A percentile compares a stretch with the other conserved stretches of the same genome.
Conservation (phyloP, 2,888 invertebrate genomes). For the Stenolophus ochropezus region DNA sequence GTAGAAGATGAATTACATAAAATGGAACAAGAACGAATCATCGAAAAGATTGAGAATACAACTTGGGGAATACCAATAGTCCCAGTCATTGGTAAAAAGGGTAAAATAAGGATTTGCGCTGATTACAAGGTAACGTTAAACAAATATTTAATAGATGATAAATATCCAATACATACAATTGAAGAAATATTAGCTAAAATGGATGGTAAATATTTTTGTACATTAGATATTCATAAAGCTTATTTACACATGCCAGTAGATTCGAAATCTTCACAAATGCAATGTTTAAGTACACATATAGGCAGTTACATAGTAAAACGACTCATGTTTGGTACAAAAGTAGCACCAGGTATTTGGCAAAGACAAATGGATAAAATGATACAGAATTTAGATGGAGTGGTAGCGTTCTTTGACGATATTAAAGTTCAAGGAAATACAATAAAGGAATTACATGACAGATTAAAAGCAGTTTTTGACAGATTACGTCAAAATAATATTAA, state of each 20-base stretch:
- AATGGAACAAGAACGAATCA: neutral
- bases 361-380: slow-evolving; percentile 65
- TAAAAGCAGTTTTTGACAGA: slow-evolving; percentile 5
- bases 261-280: slow-evolving; percentile 36
- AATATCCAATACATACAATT: slow-evolving; percentile 66
- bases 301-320: slow-evolving; percentile 44
- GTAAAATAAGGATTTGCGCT: slow-evolving; percentile 63
- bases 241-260: slow-evolving; percentile 57
- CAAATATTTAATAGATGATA: slow-evolving; percentile 53
- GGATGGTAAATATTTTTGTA: slow-evolving; percentile 60
- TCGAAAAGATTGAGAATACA: neutral
- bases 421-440: slow-evolving; percentile 61
- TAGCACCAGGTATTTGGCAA: slow-evolving; percentile 65
- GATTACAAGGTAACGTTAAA: slow-evolving; percentile 61
- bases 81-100: slow-evolving; percentile 62
- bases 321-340: slow-evolving; percentile 62
- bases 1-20: no score
- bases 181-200: slow-evolving; percentile 61
- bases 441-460: neutral
- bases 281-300: slow-evolving; percentile 56
- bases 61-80: slow-evolving; percentile 63
- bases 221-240: slow-evolving; percentile 58
- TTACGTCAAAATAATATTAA: slow-evolving; percentile 59
- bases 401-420: slow-evolving; percentile 66
- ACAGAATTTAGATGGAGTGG: slow-evolving; percentile 62